Percentiles rank a stretch among this genome's conserved stretches.
Conservation (phyloP, 1,140 invertebrate genomes). For the Dermatophagoides farinae region DNA sequence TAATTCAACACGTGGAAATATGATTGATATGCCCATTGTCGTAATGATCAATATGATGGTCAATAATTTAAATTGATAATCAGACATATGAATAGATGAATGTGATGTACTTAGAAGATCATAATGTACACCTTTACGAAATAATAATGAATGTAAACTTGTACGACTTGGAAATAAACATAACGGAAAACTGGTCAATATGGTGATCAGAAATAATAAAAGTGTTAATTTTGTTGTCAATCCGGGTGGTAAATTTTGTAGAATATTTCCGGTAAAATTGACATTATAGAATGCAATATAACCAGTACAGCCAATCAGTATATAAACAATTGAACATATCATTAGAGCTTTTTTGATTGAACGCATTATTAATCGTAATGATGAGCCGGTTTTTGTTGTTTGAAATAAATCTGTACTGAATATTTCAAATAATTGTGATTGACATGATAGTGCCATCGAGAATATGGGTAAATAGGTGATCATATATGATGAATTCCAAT, state of each 20-base stretch:
- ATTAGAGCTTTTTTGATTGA: constrained; percentile 69
- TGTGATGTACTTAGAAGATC: constrained; percentile 1
- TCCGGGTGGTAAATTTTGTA: constrained; percentile 59
- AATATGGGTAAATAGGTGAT: constrained; percentile 82
- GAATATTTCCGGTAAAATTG: constrained; percentile 51
- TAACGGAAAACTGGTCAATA: constrained; percentile 84
- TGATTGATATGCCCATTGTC: constrained; percentile 28
- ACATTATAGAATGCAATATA: constrained; percentile 73
- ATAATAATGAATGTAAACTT: constrained; percentile 68
- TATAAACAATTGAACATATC: constrained; percentile 60
- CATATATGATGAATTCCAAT: constrained; percentile 62
- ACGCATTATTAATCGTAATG: constrained; percentile 65
- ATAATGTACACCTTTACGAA: constrained; percentile 9
- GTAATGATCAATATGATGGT: constrained; percentile 19
- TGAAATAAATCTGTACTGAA: constrained; percentile 42
- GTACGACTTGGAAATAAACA: constrained; percentile 88
- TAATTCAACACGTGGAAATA: constrained; percentile 72
- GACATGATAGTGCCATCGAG: constrained; percentile 81
- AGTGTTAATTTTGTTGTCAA: constrained; percentile 65
- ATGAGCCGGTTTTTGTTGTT: constrained; percentile 46
- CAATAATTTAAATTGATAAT: constrained; percentile 19
- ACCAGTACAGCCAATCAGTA: constrained; percentile 67
- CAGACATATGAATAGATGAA: constrained; percentile 18
- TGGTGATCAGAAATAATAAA: constrained; percentile 76
- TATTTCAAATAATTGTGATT: constrained; percentile 89